phyloP scores from a whole-genome alignment of 2,888 invertebrate genomes.

The Emmelina monodactyla region DNA sequence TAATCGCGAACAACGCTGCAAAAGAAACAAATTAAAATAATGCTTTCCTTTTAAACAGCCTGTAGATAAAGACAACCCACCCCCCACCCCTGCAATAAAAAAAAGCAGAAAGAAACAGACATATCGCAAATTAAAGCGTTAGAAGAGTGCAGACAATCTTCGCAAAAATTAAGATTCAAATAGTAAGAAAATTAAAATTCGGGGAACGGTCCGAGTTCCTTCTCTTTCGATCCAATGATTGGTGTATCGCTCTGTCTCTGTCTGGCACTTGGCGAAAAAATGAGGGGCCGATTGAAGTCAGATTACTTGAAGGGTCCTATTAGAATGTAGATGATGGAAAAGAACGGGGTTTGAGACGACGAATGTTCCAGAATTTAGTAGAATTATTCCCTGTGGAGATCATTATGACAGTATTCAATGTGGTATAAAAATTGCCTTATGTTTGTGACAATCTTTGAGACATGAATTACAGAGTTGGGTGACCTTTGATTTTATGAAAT shows the following conservation, averaged over 20 bases:
- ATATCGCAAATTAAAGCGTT: slow-evolving; percentile 13
- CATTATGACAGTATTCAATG: too few relatives aligned
- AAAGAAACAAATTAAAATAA: slow-evolving; percentile 1
- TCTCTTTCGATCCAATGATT: slow-evolving; percentile 24
- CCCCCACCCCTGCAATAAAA: slow-evolving; percentile 30
- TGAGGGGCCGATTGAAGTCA: slow-evolving; percentile 41
- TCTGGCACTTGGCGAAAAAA: slow-evolving; percentile 30
- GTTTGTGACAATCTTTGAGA: too few relatives aligned
- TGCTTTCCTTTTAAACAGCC: neutral
- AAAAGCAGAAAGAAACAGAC: slow-evolving; percentile 33
- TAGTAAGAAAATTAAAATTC: slow-evolving; percentile 67
- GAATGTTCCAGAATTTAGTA: too few relatives aligned
- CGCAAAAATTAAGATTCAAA: slow-evolving; percentile 67
- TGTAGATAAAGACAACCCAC: slow-evolving; percentile 8
- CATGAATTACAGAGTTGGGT: too few relatives aligned
- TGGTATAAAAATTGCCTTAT: too few relatives aligned
- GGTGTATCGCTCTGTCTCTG: slow-evolving; percentile 18
- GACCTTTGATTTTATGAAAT: too few relatives aligned
- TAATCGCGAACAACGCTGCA: neutral
- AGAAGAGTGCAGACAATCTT: slow-evolving; percentile 32
- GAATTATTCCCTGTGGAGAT: too few relatives aligned
- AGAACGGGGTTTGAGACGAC: neutral
- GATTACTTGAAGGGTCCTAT: slow-evolving; percentile 25
- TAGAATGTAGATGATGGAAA: slow-evolving; percentile 3
- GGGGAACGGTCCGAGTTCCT: slow-evolving; percentile 44